phyloP scores from a whole-genome alignment of 2,888 invertebrate genomes.

The Apantesis nais region DNA sequence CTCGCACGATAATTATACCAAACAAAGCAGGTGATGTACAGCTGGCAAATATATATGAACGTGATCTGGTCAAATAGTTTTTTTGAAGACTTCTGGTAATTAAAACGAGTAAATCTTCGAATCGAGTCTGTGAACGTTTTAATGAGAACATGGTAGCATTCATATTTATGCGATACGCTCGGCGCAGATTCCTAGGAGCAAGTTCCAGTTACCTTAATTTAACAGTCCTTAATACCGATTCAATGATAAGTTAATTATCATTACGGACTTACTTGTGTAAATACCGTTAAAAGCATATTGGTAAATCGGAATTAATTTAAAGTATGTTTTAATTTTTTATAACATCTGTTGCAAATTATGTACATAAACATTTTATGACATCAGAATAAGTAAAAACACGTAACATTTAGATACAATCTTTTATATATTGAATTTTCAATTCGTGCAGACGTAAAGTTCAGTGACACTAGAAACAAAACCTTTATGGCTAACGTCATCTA shows the following conservation, averaged over 20 bases:
- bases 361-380: constrained; percentile 64
- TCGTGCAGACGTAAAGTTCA: constrained; percentile 40
- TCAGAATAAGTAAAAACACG: constrained; percentile 40
- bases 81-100: constrained; percentile 27
- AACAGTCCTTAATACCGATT: constrained; percentile 51
- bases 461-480: constrained; percentile 30
- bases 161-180: constrained; percentile 45
- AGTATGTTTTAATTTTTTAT: constrained; percentile 65
- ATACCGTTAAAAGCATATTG: constrained; percentile 59
- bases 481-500: not conserved
- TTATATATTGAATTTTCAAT: not conserved
- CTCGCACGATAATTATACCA: constrained; percentile 27
- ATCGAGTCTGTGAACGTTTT: constrained; percentile 29
- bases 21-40: constrained; percentile 37
- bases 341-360: constrained; percentile 68
- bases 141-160: constrained; percentile 61
- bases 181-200: constrained; percentile 59
- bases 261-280: constrained; percentile 58
- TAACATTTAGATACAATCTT: not conserved
- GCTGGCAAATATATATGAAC: constrained; percentile 28
- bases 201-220: constrained; percentile 67
- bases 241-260: constrained; percentile 54
- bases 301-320: constrained; percentile 73
- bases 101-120: constrained; percentile 24
- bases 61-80: constrained; percentile 13